Evolutionary conservation across 2,113 vertebrate genomes (phyloP).

Genomic region (Rafetus swinhoei): DNA sequence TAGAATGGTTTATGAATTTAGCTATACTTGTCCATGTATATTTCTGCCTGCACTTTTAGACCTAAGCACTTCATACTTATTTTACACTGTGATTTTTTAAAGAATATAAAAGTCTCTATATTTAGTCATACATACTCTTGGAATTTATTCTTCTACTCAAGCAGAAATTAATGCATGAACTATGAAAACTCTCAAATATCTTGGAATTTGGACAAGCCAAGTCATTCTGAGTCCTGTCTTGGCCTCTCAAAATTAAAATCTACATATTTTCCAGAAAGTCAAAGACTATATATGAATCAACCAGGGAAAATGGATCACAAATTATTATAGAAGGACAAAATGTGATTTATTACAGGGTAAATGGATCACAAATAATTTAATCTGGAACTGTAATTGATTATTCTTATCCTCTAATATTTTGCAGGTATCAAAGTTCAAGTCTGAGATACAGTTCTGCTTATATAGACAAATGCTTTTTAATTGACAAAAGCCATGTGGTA

Average conservation of each 20-base stretch:
- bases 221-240: not conserved
- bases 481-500: not conserved
- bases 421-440: not conserved
- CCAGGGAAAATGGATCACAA: not conserved
- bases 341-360: not conserved
- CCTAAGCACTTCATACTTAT: not conserved
- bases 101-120: not conserved
- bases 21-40: not conserved
- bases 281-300: not conserved
- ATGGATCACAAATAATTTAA: not conserved
- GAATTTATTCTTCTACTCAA: not conserved
- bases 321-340: not conserved
- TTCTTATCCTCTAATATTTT: not conserved
- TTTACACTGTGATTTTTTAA: not conserved
- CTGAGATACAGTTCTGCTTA: not conserved
- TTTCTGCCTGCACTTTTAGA: not conserved
- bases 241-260: not conserved
- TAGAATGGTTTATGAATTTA: not conserved
- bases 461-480: not conserved
- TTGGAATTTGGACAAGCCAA: not conserved
- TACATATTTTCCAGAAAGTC: not conserved
- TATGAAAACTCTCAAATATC: not conserved
- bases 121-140: not conserved
- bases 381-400: not conserved
- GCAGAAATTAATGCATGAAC: not conserved